A percentile compares a stretch with the other conserved stretches of the same genome.
phyloP scores from a whole-genome alignment of 2,113 vertebrate species.

The Neotoma lepida region DNA sequence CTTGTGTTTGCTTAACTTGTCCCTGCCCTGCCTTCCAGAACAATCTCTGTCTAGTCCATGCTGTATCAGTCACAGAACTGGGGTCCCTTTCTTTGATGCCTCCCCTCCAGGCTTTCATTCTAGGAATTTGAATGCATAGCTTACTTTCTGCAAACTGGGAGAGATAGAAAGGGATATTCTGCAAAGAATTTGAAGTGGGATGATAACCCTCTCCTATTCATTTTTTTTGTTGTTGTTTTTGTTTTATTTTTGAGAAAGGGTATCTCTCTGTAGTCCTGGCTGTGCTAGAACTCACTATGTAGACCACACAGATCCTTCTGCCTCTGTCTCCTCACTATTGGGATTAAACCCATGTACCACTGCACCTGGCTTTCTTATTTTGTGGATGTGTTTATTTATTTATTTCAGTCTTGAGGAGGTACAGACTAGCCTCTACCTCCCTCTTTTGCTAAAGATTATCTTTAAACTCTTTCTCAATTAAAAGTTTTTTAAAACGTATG shows the following conservation, averaged over 20 bases:
- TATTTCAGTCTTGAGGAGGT: neutral
- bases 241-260: neutral
- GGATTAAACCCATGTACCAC: neutral
- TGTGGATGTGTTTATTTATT: neutral
- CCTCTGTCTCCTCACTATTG: neutral
- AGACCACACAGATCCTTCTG: neutral
- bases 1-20: neutral
- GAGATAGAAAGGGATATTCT: neutral
- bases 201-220: neutral
- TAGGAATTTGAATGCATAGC: neutral
- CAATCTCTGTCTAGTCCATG: neutral
- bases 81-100: neutral
- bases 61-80: neutral
- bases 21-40: neutral
- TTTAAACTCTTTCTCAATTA: neutral
- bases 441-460: neutral
- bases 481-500: neutral
- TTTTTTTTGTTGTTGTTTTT: neutral
- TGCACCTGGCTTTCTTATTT: neutral
- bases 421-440: neutral
- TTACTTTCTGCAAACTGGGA: neutral
- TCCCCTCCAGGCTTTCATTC: neutral
- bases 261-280: neutral
- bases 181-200: neutral
- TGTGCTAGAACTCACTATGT: neutral